Base-by-base conservation (phyloP, 2,797 vertebrate species). In the Hemitrygon akajei region DNA sequence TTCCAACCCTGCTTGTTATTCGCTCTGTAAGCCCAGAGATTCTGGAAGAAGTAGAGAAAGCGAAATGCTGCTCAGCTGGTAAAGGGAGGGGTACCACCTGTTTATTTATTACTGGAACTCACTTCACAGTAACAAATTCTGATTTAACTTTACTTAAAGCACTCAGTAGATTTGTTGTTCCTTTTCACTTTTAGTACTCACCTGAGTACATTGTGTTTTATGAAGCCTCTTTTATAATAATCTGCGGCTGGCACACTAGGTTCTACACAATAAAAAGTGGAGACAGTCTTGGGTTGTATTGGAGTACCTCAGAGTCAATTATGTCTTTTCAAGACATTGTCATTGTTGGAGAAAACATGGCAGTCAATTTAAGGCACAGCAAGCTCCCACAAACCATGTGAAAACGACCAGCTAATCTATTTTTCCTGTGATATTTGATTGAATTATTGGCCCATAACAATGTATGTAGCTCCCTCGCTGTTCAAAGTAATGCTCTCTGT, bases 181-280 rank as follows among this genome's bases (percentile, higher is more conserved):
- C 86, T 37, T 89, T 69, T 89, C 7, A 84, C 22, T 22, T 34
- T 89, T 60, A 66, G 86, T 34, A 37, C 86, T 89, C 69, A 22
- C n/a, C 63, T 89, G 86, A 89, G 2, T 89, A 22, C 66, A 69
- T 66, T 89, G 18, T 89, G n/a, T 89, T 89, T 89, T 69, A 69
- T 37, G 16, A 89, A 89, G 22, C 6, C 9, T 66, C 71, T 89
- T 89, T 66, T 2, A 89, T 66, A 1, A 7, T 89, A 7, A 60
- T 30, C 63, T 18, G 37, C 63, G 22, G 86, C 63, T 89, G 60
- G 34, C 60, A 60, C 84, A 22, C 18, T 66, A 10, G 60, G 63
- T 37, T 34, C 63, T 34, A 22, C n/a, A 30, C 86, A 89, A 37
- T 73, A 7, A 73, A 27, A 73, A 73, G 0, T 66, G 14, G 14